Conservation (phyloP, 2,113 vertebrate genomes). For the Chionomys nivalis region DNA sequence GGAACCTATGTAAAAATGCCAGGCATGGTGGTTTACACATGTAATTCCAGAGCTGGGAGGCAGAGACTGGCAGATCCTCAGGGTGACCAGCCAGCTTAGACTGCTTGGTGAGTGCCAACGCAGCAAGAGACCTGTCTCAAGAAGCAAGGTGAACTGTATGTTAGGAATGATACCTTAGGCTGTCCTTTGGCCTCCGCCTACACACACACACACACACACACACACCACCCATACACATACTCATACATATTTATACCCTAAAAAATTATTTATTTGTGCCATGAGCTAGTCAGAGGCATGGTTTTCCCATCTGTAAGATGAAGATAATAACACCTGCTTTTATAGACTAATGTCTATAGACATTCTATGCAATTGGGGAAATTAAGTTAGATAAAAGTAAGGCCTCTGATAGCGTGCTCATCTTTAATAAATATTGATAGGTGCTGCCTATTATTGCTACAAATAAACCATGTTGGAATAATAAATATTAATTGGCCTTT, state of each 20-base stretch:
- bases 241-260: background rate
- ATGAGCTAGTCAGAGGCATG: background rate
- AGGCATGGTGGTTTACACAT: too few relatives aligned
- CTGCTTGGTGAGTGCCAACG: background rate
- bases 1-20: too few relatives aligned
- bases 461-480: background rate
- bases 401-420: background rate
- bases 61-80: background rate
- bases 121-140: background rate
- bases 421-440: background rate
- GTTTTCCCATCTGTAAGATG: background rate
- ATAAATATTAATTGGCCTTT: slow-evolving; percentile 19
- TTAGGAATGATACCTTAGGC: background rate
- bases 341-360: background rate
- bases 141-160: background rate
- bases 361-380: background rate
- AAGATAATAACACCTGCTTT: background rate
- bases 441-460: background rate
- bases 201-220: background rate
- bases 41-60: background rate
- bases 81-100: background rate
- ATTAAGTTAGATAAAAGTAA: background rate
- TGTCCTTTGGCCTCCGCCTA: background rate
- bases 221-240: background rate
- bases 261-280: background rate